Evolutionary conservation across 2,888 invertebrate genomes (phyloP).

Genomic region (Brenthis daphne): DNA sequence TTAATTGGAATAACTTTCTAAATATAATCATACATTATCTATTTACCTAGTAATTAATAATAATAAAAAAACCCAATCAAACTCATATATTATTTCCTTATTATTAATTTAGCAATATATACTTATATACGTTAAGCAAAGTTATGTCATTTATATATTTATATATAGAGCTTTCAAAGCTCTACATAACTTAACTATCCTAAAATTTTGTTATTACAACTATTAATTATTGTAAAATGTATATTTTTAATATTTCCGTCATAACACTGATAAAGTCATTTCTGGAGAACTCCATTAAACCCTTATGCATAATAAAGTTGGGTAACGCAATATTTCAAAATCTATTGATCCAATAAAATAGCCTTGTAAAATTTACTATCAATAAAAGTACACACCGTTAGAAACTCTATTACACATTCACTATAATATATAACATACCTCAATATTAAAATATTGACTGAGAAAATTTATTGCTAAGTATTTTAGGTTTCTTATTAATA

Average conservation of each 20-base stretch:
- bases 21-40: too few relatives aligned
- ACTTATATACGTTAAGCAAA: too few relatives aligned
- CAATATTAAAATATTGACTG: background rate
- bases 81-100: too few relatives aligned
- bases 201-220: too few relatives aligned
- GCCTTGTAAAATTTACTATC: slow-evolving; percentile 72
- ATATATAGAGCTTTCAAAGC: too few relatives aligned
- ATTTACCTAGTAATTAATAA: too few relatives aligned
- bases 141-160: too few relatives aligned
- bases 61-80: too few relatives aligned
- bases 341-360: slow-evolving; percentile 62
- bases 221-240: background rate
- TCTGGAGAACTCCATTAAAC: slow-evolving; percentile 7
- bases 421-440: slow-evolving; percentile 33
- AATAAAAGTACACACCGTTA: slow-evolving; percentile 57
- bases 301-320: slow-evolving; percentile 11
- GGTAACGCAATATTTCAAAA: slow-evolving; percentile 36
- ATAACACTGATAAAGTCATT: background rate
- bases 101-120: too few relatives aligned
- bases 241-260: background rate
- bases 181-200: too few relatives aligned
- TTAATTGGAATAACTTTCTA: too few relatives aligned
- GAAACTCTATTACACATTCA: slow-evolving; percentile 20
- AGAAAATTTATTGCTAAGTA: background rate
- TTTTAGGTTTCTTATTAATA: too few relatives aligned